phyloP scores from a whole-genome alignment of 1,140 invertebrate genomes.

The Atopsyche davidsoni region DNA sequence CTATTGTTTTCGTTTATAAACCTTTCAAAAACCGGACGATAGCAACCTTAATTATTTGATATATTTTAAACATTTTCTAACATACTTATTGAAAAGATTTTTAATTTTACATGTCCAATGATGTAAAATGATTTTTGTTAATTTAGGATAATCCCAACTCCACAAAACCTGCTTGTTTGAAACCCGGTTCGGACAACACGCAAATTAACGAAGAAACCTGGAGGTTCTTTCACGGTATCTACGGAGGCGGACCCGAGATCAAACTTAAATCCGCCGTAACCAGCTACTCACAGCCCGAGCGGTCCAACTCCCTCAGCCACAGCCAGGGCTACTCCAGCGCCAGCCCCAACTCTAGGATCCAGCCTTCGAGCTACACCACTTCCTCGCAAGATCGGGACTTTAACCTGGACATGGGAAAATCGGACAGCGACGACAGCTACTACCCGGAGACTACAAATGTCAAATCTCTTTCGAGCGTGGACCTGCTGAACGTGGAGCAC shows the following conservation, averaged over 20 bases:
- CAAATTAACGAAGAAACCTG: conserved; percentile 79
- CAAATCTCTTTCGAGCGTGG: conserved; percentile 40
- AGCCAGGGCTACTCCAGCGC: conserved; percentile 15
- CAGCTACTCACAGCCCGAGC: conserved; percentile 6
- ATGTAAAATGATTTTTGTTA: too few species aligned
- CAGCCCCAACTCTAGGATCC: neutral
- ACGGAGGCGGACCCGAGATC: conserved; percentile 82
- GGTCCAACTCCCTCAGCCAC: conserved; percentile 13
- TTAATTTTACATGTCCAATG: too few species aligned
- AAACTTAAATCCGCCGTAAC: conserved; percentile 38
- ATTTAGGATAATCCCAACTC: conserved; percentile 9
- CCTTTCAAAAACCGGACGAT: too few species aligned
- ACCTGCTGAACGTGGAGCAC: conserved; percentile 34
- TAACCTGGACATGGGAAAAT: neutral
- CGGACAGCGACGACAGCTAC: conserved; percentile 25
- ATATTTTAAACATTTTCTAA: too few species aligned
- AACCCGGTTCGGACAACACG: conserved; percentile 69
- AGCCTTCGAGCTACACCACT: conserved; percentile 32
- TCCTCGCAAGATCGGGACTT: conserved; percentile 16
- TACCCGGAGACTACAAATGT: too few species aligned
- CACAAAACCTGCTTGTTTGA: conserved; percentile 35
- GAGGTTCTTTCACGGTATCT: conserved; percentile 77
- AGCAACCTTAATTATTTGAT: too few species aligned
- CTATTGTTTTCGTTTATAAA: too few species aligned
- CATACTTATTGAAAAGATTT: too few species aligned